These are phyloP conservation scores for Bombus haemorrhoidalis DNA, from an alignment of 1,140 invertebrate species.

Conservation along the genomic window DNA sequence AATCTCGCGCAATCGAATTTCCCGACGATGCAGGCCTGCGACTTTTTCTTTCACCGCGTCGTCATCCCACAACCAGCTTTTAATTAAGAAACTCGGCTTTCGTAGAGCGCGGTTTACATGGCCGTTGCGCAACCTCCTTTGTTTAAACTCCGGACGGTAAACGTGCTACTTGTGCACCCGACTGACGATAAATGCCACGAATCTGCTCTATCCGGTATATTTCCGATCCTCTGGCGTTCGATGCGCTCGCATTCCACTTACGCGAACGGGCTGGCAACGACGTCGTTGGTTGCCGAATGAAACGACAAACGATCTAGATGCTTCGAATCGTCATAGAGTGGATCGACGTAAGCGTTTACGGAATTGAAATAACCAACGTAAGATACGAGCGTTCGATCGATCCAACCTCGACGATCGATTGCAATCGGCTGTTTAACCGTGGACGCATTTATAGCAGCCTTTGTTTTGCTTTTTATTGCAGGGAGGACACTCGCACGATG, in stretches of 20 bases:
- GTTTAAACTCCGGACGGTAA: constrained; percentile 1
- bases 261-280: not conserved
- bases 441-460: too few relatives aligned
- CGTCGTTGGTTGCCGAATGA: not conserved
- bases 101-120: constrained; percentile 39
- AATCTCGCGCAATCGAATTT: constrained; percentile 39
- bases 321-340: too few relatives aligned
- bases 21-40: not conserved
- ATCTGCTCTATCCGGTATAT: not conserved
- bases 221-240: too few relatives aligned
- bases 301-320: too few relatives aligned
- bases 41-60: constrained; percentile 18
- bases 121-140: constrained; percentile 47
- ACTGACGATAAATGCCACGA: constrained; percentile 5
- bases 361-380: not conserved
- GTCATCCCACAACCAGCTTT: not conserved
- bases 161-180: constrained; percentile 32
- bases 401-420: not conserved
- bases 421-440: not conserved
- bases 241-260: not conserved
- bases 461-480: constrained; percentile 72
- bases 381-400: not conserved
- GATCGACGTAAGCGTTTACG: not conserved
- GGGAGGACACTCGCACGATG: constrained; percentile 77
- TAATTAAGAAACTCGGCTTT: constrained; percentile 35